Base-by-base conservation (phyloP, 2,797 vertebrate species). In the Phrynocephalus forsythii region DNA sequence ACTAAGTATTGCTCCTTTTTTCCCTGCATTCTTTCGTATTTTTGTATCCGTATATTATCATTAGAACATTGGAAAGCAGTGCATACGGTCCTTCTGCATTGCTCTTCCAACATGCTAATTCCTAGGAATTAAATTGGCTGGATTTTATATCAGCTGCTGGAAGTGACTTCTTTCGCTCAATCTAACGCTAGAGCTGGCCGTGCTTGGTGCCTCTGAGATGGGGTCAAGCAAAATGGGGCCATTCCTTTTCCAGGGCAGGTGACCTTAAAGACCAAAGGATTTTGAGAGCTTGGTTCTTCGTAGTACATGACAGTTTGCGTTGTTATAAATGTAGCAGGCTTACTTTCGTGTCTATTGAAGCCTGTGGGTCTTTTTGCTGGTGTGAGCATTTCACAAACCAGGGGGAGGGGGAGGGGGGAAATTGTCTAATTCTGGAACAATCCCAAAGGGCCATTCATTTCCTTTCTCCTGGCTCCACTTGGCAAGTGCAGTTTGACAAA, bases 391-490 rank as follows among this genome's bases (percentile, higher is more conserved):
- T 79, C 79, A 78, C 72, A 72, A 38, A 63, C 18, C 60, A 15
- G 60, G 60, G 60, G 13, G 15, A 63, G 52, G 68, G 28, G 13
- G 18, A 3, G 20, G 13, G 6, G 15, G 18, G 50, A 44, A 44
- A 72, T 5, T 20, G 38, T 60, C 28, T 82, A 76, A 82, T 87
- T 87, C 82, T 66, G 71, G 83, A 87, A 63, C 6, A 1, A 28
- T 88, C 87, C 83, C 87, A 88, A 85, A 76, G 78, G 87, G 50
- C 78, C 89, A 82, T 82, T 87, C 83, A 50, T 84, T 85, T 87
- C 72, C 83, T 87, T 87, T 71, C 52, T 84, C 72, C 83, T 85
- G 78, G 86, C 38, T 78, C 50, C 79, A 82, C 63, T 76, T 85
- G 82, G 72, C 72, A 78, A 85, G 72, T 22, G n/a, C 11, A 71